Conservation (phyloP, 2,888 invertebrate species). For the Abrostola triplasia region DNA sequence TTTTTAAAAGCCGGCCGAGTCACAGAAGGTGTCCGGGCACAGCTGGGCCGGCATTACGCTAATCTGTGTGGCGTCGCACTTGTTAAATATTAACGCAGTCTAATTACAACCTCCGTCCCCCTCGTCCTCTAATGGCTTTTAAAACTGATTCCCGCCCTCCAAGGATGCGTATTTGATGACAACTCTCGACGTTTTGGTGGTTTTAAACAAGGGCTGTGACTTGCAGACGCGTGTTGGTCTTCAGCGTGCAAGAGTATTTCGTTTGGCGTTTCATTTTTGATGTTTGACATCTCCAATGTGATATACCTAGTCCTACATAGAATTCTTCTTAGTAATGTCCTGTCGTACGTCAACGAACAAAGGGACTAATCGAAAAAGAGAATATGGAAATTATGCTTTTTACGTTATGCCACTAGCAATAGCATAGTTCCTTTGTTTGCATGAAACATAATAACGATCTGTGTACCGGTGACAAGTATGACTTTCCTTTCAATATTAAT, state of each 20-base stretch:
- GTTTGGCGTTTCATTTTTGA: conserved; percentile 38
- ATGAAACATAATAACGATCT: no score
- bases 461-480: no score
- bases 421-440: no score
- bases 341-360: no score
- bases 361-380: no score
- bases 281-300: background rate
- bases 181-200: conserved; percentile 77
- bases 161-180: conserved; percentile 88
- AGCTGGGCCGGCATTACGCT: conserved; percentile 79
- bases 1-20: conserved; percentile 76
- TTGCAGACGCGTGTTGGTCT: conserved; percentile 54
- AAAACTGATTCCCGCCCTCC: conserved; percentile 87
- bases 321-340: no score
- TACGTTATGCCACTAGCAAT: no score
- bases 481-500: no score
- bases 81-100: conserved; percentile 88
- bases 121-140: conserved; percentile 86
- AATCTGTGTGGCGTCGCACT: conserved; percentile 84
- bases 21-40: conserved; percentile 80
- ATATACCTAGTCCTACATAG: no score
- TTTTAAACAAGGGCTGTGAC: conserved; percentile 62
- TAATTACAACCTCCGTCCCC: conserved; percentile 82
- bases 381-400: no score
- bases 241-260: conserved; percentile 16